phyloP scores from a whole-genome alignment of 92 coral and sea anemone species.

The Zoanthus sociatus region DNA sequence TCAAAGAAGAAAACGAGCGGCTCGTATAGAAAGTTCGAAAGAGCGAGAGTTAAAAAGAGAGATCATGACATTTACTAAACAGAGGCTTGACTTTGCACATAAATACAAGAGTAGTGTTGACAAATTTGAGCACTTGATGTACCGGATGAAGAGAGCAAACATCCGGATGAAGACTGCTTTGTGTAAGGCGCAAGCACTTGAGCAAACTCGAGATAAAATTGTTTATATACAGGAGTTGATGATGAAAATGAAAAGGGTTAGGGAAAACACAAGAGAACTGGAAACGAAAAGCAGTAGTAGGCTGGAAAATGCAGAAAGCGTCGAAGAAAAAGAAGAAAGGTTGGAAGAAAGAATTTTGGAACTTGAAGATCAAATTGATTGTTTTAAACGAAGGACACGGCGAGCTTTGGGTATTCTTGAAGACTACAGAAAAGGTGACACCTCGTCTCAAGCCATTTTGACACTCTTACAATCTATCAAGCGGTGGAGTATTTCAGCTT shows the following conservation, averaged over 20 bases:
- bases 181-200: conserved; percentile 12
- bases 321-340: conserved; percentile 49
- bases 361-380: conserved; percentile 65
- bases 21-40: neutral
- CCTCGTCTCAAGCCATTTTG: conserved; percentile 29
- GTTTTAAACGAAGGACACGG: conserved; percentile 48
- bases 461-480: neutral
- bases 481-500: neutral
- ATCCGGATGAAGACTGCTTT: conserved; percentile 24
- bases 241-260: neutral
- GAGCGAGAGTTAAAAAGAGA: conserved; percentile 30
- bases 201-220: conserved; percentile 34
- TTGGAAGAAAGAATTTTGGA: conserved; percentile 61
- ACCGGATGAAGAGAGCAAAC: conserved; percentile 25
- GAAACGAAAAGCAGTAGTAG: neutral
- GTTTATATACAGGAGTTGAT: conserved; percentile 5
- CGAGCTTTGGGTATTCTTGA: conserved; percentile 44
- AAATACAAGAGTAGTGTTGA: conserved; percentile 53
- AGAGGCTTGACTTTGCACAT: conserved; percentile 39
- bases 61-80: conserved; percentile 45
- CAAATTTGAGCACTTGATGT: conserved; percentile 37
- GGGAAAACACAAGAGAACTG: conserved; percentile 6
- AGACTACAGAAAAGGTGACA: conserved; percentile 28
- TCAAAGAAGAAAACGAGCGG: conserved; percentile 15
- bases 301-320: conserved; percentile 43